Percentiles rank a stretch among this genome's conserved stretches.
Conservation (phyloP, 1,140 invertebrate genomes). For the Andricus grossulariae region DNA sequence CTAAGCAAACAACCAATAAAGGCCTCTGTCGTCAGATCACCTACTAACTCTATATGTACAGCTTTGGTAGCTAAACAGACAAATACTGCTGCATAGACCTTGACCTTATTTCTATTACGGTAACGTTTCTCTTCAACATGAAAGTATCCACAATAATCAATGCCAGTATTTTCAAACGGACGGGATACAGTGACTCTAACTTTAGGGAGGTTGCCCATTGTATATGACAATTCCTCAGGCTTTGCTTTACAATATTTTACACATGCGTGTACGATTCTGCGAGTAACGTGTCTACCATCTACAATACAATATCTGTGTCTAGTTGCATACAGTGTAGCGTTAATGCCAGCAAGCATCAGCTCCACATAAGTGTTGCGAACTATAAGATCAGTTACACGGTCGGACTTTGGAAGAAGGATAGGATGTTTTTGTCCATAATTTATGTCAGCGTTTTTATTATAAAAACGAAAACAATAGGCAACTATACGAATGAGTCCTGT, state of each 20-base stretch:
- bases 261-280: conserved; percentile 8
- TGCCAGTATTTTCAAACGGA: conserved; percentile 23
- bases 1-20: no score
- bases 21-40: no score
- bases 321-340: conserved; percentile 27
- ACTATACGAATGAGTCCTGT: no score
- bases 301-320: conserved; percentile 33
- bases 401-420: conserved; percentile 12
- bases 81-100: neutral
- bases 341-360: neutral
- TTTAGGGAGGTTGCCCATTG: conserved; percentile 30
- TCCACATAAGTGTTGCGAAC: no score
- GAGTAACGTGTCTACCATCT: conserved; percentile 5
- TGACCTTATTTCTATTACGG: neutral
- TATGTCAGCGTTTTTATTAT: neutral
- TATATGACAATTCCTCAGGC: neutral
- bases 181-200: neutral
- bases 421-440: conserved; percentile 31
- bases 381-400: no score
- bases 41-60: no score
- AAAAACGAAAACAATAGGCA: no score
- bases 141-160: conserved; percentile 34
- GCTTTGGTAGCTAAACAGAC: no score
- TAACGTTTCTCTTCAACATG: conserved; percentile 11
- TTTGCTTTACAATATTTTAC: conserved; percentile 26